phyloP scores from a whole-genome alignment of 2,797 vertebrate genomes.

The Centroberyx gerrardi region DNA sequence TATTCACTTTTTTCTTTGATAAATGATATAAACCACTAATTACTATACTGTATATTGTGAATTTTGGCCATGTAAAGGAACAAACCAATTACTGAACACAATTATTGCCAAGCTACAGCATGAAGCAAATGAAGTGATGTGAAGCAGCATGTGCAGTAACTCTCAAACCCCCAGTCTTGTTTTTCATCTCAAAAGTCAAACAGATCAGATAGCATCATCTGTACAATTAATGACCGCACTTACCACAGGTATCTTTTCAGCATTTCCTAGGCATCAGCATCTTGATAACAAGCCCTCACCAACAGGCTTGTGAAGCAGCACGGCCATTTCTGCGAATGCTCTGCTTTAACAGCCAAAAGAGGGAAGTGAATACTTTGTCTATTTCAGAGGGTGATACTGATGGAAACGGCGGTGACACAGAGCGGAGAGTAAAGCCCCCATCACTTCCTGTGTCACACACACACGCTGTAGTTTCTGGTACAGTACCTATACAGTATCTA shows the following conservation, averaged over 20 bases:
- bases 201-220: slow-evolving; percentile 28
- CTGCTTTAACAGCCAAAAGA: slow-evolving; percentile 54
- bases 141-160: not conserved
- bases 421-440: slow-evolving; percentile 66
- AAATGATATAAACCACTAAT: not conserved
- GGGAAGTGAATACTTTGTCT: slow-evolving; percentile 73
- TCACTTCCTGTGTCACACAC: slow-evolving; percentile 79
- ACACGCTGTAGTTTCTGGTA: slow-evolving; percentile 49
- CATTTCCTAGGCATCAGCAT: slow-evolving; percentile 24
- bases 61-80: not conserved
- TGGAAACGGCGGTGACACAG: slow-evolving; percentile 46
- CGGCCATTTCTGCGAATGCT: slow-evolving; percentile 45
- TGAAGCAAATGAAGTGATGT: slow-evolving; percentile 10
- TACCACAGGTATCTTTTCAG: slow-evolving; percentile 77
- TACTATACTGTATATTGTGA: not conserved
- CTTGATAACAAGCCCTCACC: slow-evolving; percentile 45
- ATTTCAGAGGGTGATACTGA: slow-evolving; percentile 43
- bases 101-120: not conserved
- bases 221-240: slow-evolving; percentile 65
- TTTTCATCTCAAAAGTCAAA: slow-evolving; percentile 34
- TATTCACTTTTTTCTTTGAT: not conserved
- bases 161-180: not conserved
- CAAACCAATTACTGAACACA: not conserved
- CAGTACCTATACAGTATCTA: slow-evolving; percentile 69
- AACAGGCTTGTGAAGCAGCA: slow-evolving; percentile 57